Base-by-base conservation (phyloP, 2,888 invertebrate species). In the Amphipyra berbera region DNA sequence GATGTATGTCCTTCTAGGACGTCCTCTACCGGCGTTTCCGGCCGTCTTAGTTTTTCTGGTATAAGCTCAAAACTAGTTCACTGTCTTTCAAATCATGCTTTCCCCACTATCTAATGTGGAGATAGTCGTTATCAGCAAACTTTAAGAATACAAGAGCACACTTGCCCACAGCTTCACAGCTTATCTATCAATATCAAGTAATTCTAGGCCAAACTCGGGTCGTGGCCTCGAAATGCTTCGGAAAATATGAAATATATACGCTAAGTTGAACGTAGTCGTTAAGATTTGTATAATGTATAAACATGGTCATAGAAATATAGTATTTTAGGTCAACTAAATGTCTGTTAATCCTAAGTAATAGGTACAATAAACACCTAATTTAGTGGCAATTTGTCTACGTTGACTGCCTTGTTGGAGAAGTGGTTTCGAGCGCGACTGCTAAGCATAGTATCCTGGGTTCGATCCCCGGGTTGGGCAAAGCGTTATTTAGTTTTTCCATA, bases 321-420 rank as follows among this genome's bases (percentile, higher is more conserved):
- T n/a, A 12, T 56, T 63, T 53, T 57, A 68, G 63, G 52, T 62
- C 52, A 63, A 69, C 37, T 63, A 8, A 50, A 42, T 63, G 30
- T 14, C 63, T 56, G 47, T 27, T 53, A 44, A 68, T 48, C 37
- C 42, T 53, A 52, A 52, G 52, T 68, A 57, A 69, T 63, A 57
- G 52, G 12, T 48, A 27, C 27, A 45, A 68, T 67, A 50, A 68
- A 61, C 61, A 56, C 8, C 33, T 46, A 42, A 68, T 46, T 54
- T 61, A 54, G 0, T 61, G 13, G 27, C 9, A 46, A 53, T 53
- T 67, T 44, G 13, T 44, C 10, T 13, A 44, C n/a, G n/a, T n/a
- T n/a, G n/a, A n/a, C n/a, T n/a, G n/a, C n/a, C n/a, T n/a, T n/a
- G n/a, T n/a, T n/a, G n/a, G n/a, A n/a, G n/a, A n/a, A n/a, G n/a